These are phyloP conservation scores for Cheirogaleus major DNA, from an alignment of 2,797 vertebrate genomes.

Conservation along the genomic window DNA sequence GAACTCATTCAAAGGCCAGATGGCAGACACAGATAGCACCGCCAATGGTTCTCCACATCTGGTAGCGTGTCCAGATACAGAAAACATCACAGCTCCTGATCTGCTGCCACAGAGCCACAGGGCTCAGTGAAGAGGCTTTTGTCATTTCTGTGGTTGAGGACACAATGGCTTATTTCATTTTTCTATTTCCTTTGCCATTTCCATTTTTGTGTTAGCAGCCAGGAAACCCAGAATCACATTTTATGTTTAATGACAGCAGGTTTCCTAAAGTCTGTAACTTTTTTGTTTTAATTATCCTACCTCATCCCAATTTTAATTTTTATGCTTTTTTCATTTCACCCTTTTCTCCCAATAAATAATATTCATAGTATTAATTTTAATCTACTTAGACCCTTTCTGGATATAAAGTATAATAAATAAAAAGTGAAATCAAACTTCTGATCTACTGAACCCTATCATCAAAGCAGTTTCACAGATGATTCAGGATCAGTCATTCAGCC, in stretches of 20 bases:
- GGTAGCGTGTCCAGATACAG: not conserved
- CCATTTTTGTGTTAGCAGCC: not conserved
- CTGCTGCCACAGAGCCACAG: not conserved
- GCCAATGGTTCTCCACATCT: not conserved
- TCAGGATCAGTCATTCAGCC: not conserved
- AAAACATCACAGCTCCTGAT: not conserved
- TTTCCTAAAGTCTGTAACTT: not conserved
- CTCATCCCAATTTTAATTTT: not conserved
- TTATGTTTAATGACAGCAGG: not conserved
- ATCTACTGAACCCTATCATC: not conserved
- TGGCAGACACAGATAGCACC: not conserved
- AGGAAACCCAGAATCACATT: not conserved
- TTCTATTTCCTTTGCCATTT: not conserved
- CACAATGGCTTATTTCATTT: not conserved
- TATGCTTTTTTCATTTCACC: constrained; percentile 3
- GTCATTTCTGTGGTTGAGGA: not conserved
- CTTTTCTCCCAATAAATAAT: not conserved
- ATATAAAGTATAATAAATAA: not conserved
- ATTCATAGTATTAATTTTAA: not conserved
- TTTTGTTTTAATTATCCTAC: constrained; percentile 14
- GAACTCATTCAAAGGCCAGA: not conserved
- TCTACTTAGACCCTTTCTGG: not conserved
- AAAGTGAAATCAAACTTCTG: constrained; percentile 2
- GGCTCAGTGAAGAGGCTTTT: not conserved
- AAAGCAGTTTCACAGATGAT: not conserved